These are phyloP conservation scores for Smittia sp. DNA, from an alignment of 2,888 invertebrate species.

Conservation along the genomic window DNA sequence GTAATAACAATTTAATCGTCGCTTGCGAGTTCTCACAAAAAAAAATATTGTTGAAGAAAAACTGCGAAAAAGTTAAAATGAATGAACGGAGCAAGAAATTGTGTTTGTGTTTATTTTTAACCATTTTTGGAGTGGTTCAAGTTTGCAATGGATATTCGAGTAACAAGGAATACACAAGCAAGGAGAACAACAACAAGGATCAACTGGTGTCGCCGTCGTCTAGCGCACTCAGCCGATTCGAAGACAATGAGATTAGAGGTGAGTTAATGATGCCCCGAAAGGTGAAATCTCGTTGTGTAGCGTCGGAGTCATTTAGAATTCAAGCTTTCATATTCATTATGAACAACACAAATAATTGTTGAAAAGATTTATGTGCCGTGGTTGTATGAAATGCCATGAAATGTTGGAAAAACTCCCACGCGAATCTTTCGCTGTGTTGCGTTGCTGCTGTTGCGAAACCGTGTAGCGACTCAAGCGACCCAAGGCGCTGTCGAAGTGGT, in stretches of 20 bases:
- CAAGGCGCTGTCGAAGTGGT: neutral
- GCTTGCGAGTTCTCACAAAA: slow-evolving; percentile 11
- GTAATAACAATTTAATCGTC: slow-evolving; percentile 2
- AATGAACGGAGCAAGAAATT: neutral
- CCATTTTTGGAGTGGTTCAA: slow-evolving; percentile 17
- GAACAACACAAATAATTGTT: neutral
- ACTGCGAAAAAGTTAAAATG: neutral
- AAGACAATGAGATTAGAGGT: slow-evolving; percentile 38
- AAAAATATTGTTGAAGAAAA: neutral
- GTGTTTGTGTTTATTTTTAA: neutral
- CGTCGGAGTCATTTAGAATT: slow-evolving; percentile 20
- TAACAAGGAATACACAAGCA: neutral
- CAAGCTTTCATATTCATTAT: slow-evolving; percentile 29
- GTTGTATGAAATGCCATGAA: slow-evolving; percentile 16
- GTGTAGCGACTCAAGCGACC: neutral
- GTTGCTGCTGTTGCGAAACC: slow-evolving; percentile 21
- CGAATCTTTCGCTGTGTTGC: neutral
- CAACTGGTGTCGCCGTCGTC: neutral
- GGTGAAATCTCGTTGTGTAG: slow-evolving; percentile 27
- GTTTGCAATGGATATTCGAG: neutral
- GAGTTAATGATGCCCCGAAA: neutral
- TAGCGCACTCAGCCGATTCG: slow-evolving; percentile 12
- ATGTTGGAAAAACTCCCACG: slow-evolving; percentile 33
- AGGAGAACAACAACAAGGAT: slow-evolving; percentile 8
- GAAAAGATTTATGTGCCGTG: slow-evolving; percentile 13